Conservation (phyloP, 2,797 vertebrate genomes). For the Acanthornis magna region DNA sequence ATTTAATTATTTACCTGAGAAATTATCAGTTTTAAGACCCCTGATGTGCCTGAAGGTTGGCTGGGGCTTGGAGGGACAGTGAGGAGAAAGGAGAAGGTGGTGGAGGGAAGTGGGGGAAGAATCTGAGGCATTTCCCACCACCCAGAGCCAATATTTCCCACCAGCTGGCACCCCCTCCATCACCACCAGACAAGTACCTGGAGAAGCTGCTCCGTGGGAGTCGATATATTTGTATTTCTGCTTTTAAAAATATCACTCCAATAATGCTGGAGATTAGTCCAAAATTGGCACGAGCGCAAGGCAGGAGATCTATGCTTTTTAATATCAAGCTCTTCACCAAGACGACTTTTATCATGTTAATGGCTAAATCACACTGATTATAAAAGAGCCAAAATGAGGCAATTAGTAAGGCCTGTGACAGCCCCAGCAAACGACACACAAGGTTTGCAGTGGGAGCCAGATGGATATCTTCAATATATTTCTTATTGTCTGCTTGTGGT, state of each 20-base stretch:
- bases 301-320: slow-evolving; percentile 77
- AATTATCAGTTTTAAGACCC: neutral
- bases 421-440: slow-evolving; percentile 38
- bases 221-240: slow-evolving; percentile 2
- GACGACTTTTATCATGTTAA: slow-evolving; percentile 65
- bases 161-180: neutral
- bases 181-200: neutral
- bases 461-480: slow-evolving; percentile 79
- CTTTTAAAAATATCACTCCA: slow-evolving; percentile 59
- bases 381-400: slow-evolving; percentile 68
- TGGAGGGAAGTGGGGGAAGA: neutral
- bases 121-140: neutral
- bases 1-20: slow-evolving; percentile 3
- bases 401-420: slow-evolving; percentile 71
- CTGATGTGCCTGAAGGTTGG: neutral
- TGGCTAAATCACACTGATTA: slow-evolving; percentile 71
- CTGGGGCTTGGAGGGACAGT: neutral
- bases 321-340: slow-evolving; percentile 70
- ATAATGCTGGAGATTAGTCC: slow-evolving; percentile 14
- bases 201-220: neutral
- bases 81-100: neutral
- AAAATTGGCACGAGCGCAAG: slow-evolving; percentile 18
- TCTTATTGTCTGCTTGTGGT: slow-evolving; percentile 72
- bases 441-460: slow-evolving; percentile 61
- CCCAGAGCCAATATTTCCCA: neutral